Evolutionary conservation across 2,113 vertebrate genomes (phyloP), one percentile per base, ranked within the genome.

Genomic region (Columba livia): DNA sequence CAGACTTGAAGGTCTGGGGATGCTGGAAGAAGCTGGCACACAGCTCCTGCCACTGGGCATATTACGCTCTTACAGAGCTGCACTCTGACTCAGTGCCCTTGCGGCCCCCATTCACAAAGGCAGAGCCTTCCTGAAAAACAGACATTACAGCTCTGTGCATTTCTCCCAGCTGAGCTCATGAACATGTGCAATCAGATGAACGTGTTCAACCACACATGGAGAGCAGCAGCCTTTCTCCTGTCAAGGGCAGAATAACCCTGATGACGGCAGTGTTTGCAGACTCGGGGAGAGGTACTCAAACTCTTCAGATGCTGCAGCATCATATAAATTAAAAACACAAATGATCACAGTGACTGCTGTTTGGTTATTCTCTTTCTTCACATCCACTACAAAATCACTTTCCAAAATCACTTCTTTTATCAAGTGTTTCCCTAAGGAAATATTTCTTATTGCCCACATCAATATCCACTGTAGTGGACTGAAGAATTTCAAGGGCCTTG

Each of bases 401-500:
- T 24, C 84, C 24, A 47, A 47, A 47, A 47, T 47, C 44, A 19
- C 44, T 47, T 82, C 57, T 75, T 79, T 90, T 85, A 69, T 69
- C 38, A 87, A 90, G 61, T 50, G 44, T 48, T 92, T 92, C 86
- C 90, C 89, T 65, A 65, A 53, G 87, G 91, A 92, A 82, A 53
- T 48, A 75, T 54, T 87, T 89, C 62, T 89, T 65, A 81, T 89
- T 89, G 92, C 15, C 34, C 50, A 79, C 72, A 95, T 95, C 96
- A 92, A 96, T 91, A 95, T 26, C 62, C 71, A 94, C 44, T 79
- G 58, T 95, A 95, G 91, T 91, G 70, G 78, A 85, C 85, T 95
- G 85, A 89, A 92, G 86, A 85, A 50, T 50, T 73, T 82, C 87
- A 94, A 92, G 91, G 73, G 40, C 50, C 65, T 85, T 44, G 51